A percentile compares a stretch with the other conserved stretches of the same genome.
Evolutionary conservation across 2,113 vertebrate species (phyloP).

Genomic region (Plestiodon gilberti): DNA sequence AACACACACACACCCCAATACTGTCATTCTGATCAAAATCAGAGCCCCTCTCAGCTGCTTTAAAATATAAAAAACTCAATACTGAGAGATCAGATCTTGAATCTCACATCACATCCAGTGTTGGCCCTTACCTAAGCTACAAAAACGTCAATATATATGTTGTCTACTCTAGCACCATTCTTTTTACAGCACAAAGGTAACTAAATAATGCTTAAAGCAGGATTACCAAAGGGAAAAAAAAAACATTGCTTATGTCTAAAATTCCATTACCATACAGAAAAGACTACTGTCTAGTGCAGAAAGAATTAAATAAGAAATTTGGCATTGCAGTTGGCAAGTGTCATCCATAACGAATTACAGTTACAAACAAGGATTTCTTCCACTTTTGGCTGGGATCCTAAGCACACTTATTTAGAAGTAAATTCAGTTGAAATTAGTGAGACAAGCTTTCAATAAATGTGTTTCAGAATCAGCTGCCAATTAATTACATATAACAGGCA

Average conservation of each 20-base stretch:
- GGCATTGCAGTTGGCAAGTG: background rate
- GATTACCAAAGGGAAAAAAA: background rate
- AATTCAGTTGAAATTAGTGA: background rate
- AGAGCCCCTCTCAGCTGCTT: no score
- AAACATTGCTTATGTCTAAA: background rate
- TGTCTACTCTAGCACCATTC: background rate
- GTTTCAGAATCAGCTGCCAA: background rate
- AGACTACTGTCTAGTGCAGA: background rate
- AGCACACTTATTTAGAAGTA: background rate
- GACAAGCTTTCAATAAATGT: background rate
- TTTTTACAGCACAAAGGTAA: background rate
- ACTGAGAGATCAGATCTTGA: no score
- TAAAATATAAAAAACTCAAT: no score
- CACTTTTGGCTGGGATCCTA: background rate
- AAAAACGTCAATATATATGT: background rate
- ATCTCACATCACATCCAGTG: no score
- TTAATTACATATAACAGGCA: background rate
- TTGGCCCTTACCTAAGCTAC: no score
- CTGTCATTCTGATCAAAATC: background rate
- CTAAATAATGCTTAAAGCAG: background rate
- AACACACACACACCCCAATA: no score
- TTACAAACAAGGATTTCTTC: background rate
- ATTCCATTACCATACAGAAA: background rate
- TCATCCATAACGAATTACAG: background rate
- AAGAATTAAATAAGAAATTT: background rate